Evolutionary conservation across 2,888 invertebrate species (phyloP), one percentile per base, ranked within the genome.

Genomic region (Slavum lentiscoides): DNA sequence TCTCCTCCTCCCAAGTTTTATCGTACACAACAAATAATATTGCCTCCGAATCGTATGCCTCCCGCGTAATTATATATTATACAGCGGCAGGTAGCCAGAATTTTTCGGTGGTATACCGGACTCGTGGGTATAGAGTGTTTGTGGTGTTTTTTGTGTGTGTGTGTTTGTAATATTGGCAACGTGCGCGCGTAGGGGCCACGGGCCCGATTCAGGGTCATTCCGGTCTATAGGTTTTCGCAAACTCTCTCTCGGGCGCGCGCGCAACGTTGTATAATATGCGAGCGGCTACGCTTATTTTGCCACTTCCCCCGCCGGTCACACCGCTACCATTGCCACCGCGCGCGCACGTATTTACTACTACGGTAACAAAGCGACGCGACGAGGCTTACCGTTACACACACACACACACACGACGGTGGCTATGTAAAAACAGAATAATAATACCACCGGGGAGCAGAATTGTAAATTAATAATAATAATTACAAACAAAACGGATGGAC

Each of bases 141-240:
- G 43, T 19, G 61, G 21, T 2, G 37, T 8, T 1, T 37, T 15
- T 17, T 37, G 23, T 9, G 58, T 21, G 11, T 58, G 39, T 11
- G 11, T 43, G 21, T n/a, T n/a, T 55, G 74, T 64, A 39, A 75
- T 75, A 66, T 49, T 49, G 49, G 49, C 74, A 75, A 39, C 64
- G 66, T 66, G n/a, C 11, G 64, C 9, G 59, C 55, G 70, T 59
- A 59, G 70, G 55, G 69, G 69, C 69, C 69, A 69, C 55, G 23
- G 68, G 69, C 69, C 55, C 55, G 11, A 69, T 69, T 69, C 69
- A 69, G 30, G 69, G 69, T 69, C 69, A 69, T 55, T 55, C 55
- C 11, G 55, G 55, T 49, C 67, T 23, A 43, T 61, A 53, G 62
- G 74, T 74, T 61, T 61, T 74, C 53, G 74, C 74, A 15, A 74